phyloP scores from a whole-genome alignment of 2,113 vertebrate species.

The Sylvilagus bachmani region DNA sequence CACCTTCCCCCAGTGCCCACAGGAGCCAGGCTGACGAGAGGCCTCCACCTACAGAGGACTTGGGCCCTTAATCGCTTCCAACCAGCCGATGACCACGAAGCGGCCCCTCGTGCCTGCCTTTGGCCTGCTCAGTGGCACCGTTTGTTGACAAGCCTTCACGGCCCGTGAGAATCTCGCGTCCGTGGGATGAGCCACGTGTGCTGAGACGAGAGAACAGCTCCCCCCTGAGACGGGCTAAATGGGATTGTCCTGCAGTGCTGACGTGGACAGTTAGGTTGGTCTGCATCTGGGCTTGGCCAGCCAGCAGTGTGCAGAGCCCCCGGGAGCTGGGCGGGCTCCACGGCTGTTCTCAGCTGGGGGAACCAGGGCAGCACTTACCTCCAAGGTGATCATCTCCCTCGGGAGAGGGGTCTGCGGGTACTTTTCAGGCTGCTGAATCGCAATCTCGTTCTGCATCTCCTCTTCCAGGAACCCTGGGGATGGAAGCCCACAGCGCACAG shows the following conservation, averaged over 20 bases:
- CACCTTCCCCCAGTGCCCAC: not conserved
- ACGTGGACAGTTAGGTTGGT: too few species aligned
- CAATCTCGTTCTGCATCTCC: constrained; percentile 87
- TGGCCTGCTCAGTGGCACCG: not conserved
- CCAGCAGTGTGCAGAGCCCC: too few species aligned
- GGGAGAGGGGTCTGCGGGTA: constrained; percentile 87
- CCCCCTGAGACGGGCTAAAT: rapidly evolving
- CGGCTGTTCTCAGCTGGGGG: not conserved
- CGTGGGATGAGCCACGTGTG: too few species aligned
- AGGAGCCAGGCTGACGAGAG: not conserved
- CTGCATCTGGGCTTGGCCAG: too few species aligned
- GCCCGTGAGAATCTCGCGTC: not conserved
- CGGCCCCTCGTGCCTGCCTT: rapidly evolving
- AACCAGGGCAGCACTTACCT: constrained; percentile 83
- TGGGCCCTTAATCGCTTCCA: not conserved
- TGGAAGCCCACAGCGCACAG: constrained; percentile 21
- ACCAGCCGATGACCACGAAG: not conserved
- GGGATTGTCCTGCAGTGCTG: not conserved
- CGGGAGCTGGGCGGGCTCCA: not conserved
- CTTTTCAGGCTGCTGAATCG: constrained; percentile 83
- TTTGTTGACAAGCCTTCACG: not conserved
- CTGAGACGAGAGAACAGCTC: too few species aligned
- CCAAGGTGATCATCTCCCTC: constrained; percentile 90
- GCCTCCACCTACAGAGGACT: not conserved
- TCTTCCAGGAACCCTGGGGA: constrained; percentile 90